Evolutionary conservation across 2,113 vertebrate species (phyloP).

Genomic region (Zapornia atra): DNA sequence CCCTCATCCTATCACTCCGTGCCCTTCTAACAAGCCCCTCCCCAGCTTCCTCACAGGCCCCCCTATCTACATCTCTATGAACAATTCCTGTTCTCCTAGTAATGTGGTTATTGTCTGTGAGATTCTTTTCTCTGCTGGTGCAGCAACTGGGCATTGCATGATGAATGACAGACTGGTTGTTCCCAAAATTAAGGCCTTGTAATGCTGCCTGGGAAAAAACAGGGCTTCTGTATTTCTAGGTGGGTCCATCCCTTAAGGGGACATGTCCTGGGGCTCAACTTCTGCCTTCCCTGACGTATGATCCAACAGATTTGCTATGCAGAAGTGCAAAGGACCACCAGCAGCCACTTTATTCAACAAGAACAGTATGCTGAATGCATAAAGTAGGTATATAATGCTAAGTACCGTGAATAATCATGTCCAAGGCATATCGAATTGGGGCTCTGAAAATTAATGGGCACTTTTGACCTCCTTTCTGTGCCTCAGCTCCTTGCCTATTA

Average conservation of each 20-base stretch:
- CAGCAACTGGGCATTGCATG: background rate
- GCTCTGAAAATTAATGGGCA: conserved; percentile 17
- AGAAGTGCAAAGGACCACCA: background rate
- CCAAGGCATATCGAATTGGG: background rate
- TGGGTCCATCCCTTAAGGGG: background rate
- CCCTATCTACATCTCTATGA: background rate
- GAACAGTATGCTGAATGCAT: background rate
- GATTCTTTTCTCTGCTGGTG: conserved; percentile 15
- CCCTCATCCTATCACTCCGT: no score
- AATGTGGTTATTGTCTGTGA: background rate
- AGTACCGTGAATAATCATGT: background rate
- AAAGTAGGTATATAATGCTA: background rate
- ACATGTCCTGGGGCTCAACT: background rate
- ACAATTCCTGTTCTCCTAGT: background rate
- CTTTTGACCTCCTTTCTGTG: conserved; percentile 33
- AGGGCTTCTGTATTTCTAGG: background rate
- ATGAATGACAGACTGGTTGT: background rate
- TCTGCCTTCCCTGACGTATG: background rate
- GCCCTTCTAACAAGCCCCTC: no score
- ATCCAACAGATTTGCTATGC: background rate
- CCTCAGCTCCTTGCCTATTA: background rate
- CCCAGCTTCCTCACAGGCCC: no score
- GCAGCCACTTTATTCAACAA: background rate
- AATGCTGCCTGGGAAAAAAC: background rate
- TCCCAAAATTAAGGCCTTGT: background rate